Conservation (phyloP, 1,140 invertebrate genomes). For the Zaprionus nigranus region DNA sequence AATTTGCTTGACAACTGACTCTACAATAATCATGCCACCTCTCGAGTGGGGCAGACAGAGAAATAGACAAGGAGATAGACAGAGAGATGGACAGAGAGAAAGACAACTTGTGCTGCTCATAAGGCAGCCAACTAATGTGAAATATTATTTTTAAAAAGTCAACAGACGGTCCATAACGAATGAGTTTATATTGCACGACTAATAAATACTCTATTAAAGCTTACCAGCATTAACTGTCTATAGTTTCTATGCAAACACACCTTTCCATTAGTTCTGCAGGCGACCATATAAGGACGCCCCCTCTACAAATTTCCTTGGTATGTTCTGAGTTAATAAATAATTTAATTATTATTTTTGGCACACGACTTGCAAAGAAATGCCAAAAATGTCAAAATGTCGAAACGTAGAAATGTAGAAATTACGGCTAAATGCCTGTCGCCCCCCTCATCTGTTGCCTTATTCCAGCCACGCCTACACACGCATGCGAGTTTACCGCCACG, state of each 20-base stretch:
- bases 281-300: constrained; percentile 19
- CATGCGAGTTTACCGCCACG: constrained; percentile 15
- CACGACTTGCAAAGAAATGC: constrained; percentile 46
- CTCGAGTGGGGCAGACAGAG: constrained; percentile 22
- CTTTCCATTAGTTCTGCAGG: constrained; percentile 25
- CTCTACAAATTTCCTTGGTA: neutral
- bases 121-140: constrained; percentile 19
- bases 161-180: constrained; percentile 26
- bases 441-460: neutral
- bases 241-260: neutral
- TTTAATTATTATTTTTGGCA: constrained; percentile 77
- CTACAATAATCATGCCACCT: neutral
- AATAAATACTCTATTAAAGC: neutral
- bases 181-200: neutral
- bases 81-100: constrained; percentile 16
- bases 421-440: constrained; percentile 5
- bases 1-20: constrained; percentile 20
- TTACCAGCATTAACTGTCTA: neutral
- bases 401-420: neutral
- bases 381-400: constrained; percentile 14
- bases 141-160: constrained; percentile 53
- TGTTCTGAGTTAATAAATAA: constrained; percentile 46
- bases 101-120: constrained; percentile 39
- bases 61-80: neutral
- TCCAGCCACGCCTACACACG: constrained; percentile 16